Percentiles rank a stretch among this genome's conserved stretches.
Conservation (phyloP, 2,797 vertebrate genomes). For the Lagorchestes hirsutus region DNA sequence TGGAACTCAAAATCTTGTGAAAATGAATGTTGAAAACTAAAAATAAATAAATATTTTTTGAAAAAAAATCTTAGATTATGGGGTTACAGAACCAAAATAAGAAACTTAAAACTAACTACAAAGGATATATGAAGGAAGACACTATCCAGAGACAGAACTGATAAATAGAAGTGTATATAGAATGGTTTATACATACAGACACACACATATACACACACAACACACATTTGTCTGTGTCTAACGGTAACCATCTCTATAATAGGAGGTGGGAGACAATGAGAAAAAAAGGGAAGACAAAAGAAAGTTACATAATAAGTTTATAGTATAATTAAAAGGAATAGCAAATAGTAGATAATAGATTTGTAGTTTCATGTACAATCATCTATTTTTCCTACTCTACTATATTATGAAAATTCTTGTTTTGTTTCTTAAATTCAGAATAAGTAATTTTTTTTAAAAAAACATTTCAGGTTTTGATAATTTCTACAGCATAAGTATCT, state of each 20-base stretch:
- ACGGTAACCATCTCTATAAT: background rate
- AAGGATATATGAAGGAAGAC: background rate
- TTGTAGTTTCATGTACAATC: slow-evolving; percentile 6
- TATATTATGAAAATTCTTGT: background rate
- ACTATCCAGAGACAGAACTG: background rate
- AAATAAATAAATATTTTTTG: too few relatives aligned
- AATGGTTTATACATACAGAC: too few relatives aligned
- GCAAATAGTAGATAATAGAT: slow-evolving; percentile 10
- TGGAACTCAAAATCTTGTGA: too few relatives aligned
- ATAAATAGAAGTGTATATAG: background rate
- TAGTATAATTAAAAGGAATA: slow-evolving; percentile 14
- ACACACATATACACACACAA: too few relatives aligned
- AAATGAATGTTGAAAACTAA: too few relatives aligned
- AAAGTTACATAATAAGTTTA: background rate
- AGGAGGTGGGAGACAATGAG: too few relatives aligned
- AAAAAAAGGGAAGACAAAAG: background rate
- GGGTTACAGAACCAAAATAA: background rate
- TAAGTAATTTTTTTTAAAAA: too few relatives aligned
- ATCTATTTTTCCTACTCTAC: slow-evolving; percentile 6
- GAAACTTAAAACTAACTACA: background rate
- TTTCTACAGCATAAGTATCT: slow-evolving; percentile 23
- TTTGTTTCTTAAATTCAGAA: background rate
- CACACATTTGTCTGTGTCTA: background rate
- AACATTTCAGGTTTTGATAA: slow-evolving; percentile 4
- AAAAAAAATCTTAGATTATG: background rate